Evolutionary conservation across 2,888 invertebrate genomes (phyloP), one percentile per base, ranked within the genome.

Genomic region (Eristalis tenax): DNA sequence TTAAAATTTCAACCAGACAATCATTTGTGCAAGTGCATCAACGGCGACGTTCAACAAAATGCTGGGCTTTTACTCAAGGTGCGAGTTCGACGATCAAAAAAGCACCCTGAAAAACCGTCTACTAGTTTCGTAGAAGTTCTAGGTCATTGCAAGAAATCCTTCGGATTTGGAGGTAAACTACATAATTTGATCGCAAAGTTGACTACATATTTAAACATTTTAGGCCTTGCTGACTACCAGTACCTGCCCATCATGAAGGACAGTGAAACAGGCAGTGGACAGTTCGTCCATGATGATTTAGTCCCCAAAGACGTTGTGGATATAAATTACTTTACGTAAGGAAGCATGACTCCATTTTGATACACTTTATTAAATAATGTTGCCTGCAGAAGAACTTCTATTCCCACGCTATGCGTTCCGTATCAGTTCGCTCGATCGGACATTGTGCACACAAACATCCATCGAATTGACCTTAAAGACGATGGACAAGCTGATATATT

Each of bases 151-250:
- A 91, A 90, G 18, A 90, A 91, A n/a, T 89, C 89, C 2, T 90
- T 91, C 63, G 89, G 89, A 13, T 93, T 93, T 82, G 91, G 91
- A 69, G 89, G 89, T 97, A 89, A 89, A 89, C 11, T 13, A 1
- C 28, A 4, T 8, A 15, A 1, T 35, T 11, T 0, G 0, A n/a
- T 15, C 26, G 1, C 15, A 0, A 63, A 43, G 0, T 59, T 23
- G 23, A 26, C 8, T 59, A 59, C 26, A 26, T 1, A 38, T 2
- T 1, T 18, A 0, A 22, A 28, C 80, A 73, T 90, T 89, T 74
- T 93, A 98, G 98, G 95, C 88, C 93, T 98, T 90, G 96, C 96
- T 92, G 99, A 99, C 93, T 99, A 97, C 92, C 99, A 99, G 93
- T 99, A 96, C 91, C 93, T 99, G 83, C 98, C 99, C 1, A 94